A percentile compares a stretch with the other conserved stretches of the same genome.
phyloP scores from a whole-genome alignment of 2,113 vertebrate species.

The Pterophyllum scalare region DNA sequence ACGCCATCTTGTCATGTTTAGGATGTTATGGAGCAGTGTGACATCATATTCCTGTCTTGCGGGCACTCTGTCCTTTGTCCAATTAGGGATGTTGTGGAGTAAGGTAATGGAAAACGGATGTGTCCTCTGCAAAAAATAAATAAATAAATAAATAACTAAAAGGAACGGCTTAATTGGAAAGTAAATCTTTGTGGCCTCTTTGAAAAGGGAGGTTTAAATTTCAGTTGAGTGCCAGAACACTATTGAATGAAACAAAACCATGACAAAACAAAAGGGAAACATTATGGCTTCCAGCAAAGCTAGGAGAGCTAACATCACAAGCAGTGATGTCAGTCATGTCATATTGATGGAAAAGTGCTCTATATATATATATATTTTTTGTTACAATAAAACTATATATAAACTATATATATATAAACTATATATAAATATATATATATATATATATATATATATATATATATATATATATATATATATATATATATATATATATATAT shows the following conservation, averaged over 20 bases:
- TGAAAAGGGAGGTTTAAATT: conserved; percentile 45
- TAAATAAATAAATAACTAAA: conserved; percentile 17
- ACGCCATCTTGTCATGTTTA: conserved; percentile 58
- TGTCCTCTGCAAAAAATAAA: conserved; percentile 34
- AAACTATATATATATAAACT: no score
- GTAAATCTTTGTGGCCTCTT: conserved; percentile 58
- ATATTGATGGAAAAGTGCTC: conserved; percentile 15
- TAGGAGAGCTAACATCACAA: not conserved
- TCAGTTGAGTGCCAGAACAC: not conserved
- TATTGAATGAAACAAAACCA: conserved; percentile 32
- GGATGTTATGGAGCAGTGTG: conserved; percentile 47
- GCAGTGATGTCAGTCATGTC: conserved; percentile 5
- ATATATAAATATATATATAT: no score
- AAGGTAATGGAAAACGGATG: conserved; percentile 73
- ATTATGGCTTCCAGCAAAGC: not conserved
- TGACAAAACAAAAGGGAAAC: not conserved
- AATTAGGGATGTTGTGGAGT: conserved; percentile 69
- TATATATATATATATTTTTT: not conserved
- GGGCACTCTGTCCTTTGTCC: conserved; percentile 63
- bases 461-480: no score
- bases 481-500: no score
- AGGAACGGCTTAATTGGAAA: conserved; percentile 59
- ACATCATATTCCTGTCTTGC: conserved; percentile 70
- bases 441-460: no score
- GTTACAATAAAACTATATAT: no score